A percentile compares a stretch with the other conserved stretches of the same genome.
Evolutionary conservation across 1,140 invertebrate genomes (phyloP).

Genomic region (Pantala flavescens): DNA sequence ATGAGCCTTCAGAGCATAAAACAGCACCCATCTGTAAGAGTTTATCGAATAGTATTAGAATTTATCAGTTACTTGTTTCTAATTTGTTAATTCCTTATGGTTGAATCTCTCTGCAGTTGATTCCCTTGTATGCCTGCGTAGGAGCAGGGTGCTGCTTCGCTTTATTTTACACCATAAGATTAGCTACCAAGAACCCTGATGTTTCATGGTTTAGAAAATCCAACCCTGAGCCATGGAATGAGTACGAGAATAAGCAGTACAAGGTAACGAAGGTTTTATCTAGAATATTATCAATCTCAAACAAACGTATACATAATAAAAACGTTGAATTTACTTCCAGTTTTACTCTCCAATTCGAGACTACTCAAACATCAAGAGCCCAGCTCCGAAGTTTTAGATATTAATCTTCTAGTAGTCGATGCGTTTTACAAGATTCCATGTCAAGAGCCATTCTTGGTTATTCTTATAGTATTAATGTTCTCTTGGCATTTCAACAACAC

Average conservation of each 20-base stretch:
- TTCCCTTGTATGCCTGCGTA: conserved; percentile 65
- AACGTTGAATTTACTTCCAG: conserved; percentile 38
- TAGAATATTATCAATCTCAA: conserved; percentile 10
- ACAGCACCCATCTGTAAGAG: conserved; percentile 51
- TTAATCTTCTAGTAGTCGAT: neutral
- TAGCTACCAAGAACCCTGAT: conserved; percentile 65
- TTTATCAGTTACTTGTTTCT: conserved; percentile 16
- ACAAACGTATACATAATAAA: conserved; percentile 13
- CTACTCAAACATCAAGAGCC: conserved; percentile 47
- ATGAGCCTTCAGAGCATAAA: conserved; percentile 40
- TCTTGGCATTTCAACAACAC: too few species aligned
- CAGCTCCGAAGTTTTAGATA: conserved; percentile 52
- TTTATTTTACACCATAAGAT: conserved; percentile 46
- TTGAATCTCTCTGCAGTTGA: conserved; percentile 44
- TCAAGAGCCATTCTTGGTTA: too few species aligned
- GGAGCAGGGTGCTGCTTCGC: conserved; percentile 49
- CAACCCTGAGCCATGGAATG: conserved; percentile 70
- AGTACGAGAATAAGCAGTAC: conserved; percentile 66
- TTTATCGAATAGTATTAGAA: conserved; percentile 13
- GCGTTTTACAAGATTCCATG: neutral
- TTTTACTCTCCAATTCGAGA: conserved; percentile 54
- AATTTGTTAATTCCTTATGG: conserved; percentile 13
- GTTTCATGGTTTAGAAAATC: conserved; percentile 59
- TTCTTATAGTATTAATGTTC: too few species aligned
- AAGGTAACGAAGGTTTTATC: conserved; percentile 46